phyloP scores from a whole-genome alignment of 2,888 invertebrate species.

The Agelastica alni region DNA sequence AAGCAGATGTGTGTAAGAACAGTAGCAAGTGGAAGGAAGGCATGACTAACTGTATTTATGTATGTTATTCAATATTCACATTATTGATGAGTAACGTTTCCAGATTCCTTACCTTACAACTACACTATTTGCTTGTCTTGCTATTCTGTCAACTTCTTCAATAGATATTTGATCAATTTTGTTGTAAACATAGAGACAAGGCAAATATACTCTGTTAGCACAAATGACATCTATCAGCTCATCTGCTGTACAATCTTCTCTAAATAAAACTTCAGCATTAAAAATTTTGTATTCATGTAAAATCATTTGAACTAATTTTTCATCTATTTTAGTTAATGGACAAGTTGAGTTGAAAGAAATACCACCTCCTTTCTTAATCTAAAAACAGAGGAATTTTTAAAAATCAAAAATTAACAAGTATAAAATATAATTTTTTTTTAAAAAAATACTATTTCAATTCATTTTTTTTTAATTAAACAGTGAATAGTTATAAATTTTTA shows the following conservation, averaged over 20 bases:
- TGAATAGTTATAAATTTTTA: neutral
- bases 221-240: slow-evolving; percentile 98
- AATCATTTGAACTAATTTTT: slow-evolving; percentile 97
- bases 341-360: slow-evolving; percentile 96
- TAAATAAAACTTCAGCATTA: slow-evolving; percentile 92
- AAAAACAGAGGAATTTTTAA: slow-evolving; percentile 35
- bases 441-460: slow-evolving; percentile 1
- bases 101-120: slow-evolving; percentile 98
- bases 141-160: slow-evolving; percentile 95
- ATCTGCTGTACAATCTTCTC: slow-evolving; percentile 94
- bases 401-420: neutral
- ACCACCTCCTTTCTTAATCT: slow-evolving; percentile 95
- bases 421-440: slow-evolving; percentile 11
- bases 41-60: too few species aligned
- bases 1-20: too few species aligned
- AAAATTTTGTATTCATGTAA: slow-evolving; percentile 98
- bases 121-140: slow-evolving; percentile 82
- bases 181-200: slow-evolving; percentile 98
- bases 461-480: too few species aligned
- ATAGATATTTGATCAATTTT: slow-evolving; percentile 99
- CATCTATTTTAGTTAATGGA: slow-evolving; percentile 88
- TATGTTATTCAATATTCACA: too few species aligned
- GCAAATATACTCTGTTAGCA: slow-evolving; percentile 93
- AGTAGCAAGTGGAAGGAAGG: too few species aligned
- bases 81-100: too few species aligned